Base-by-base conservation (phyloP, 1,140 invertebrate genomes). In the Matsumurasca onukii region DNA sequence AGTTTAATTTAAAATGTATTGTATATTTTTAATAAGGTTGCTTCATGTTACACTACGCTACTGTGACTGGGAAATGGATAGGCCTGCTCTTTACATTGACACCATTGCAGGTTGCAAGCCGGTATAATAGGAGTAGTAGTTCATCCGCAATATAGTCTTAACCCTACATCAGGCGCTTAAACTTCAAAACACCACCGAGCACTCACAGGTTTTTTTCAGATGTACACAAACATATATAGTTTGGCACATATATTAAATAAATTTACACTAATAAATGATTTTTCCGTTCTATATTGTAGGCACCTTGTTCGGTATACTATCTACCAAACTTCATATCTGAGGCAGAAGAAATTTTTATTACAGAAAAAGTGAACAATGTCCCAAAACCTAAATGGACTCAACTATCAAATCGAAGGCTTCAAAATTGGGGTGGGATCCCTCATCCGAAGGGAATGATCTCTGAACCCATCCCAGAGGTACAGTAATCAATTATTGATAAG, bases 351-450 rank as follows among this genome's bases (percentile, higher is more conserved):
- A 77, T 82, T 48, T 76, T 82, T 29, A 85, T 98, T 68, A 76
- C 91, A 34, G 83, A 85, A 55, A 83, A 86, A 70, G 87, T 98
- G 15, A 89, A 95, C 76, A 80, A 81, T 57, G 87, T 87, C 25
- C 96, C 97, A 5, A 92, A 94, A 78, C 95, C 97, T 34, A 98
- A 98, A 80, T 99, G 97, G 97, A 97, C 93, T 2, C 91, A 94
- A 77, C 82, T 99, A 30, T 88, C 89, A 24, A 91, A 98, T 78
- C 84, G 97, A 70, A 85, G 95, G 73, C 81, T 99, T 13, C 95
- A 99, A 80, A 98, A 98, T 80, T 99, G 97, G 90, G 97, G 97
- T 75, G 96, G 97, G 0, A 82, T 96, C 49, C 95, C 95, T 3
- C 94, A 97, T 79, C 83, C 84, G 1, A 96, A 95, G 78, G 96